These are phyloP conservation scores for Apus apus DNA, from an alignment of 2,113 vertebrate species.

Conservation along the genomic window DNA sequence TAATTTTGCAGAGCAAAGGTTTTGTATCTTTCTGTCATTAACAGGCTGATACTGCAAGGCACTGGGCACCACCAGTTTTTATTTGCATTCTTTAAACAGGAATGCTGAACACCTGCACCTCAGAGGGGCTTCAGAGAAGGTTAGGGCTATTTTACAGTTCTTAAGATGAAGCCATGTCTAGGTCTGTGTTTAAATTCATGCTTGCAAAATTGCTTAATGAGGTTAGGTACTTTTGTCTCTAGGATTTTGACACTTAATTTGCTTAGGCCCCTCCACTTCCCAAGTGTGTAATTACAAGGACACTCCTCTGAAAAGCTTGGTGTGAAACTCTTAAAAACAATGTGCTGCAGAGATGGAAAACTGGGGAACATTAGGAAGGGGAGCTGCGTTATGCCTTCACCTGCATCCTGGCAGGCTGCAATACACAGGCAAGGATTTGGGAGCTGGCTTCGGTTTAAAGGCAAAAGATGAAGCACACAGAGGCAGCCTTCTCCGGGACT, in stretches of 20 bases:
- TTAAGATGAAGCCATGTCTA: background rate
- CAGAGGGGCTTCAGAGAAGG: background rate
- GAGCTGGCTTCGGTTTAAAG: background rate
- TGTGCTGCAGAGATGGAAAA: fast-evolving
- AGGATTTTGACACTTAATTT: background rate
- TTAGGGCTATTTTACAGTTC: background rate
- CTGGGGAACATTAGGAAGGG: fast-evolving
- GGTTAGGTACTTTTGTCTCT: background rate
- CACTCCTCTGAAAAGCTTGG: background rate
- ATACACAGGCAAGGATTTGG: background rate
- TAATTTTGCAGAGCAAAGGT: background rate
- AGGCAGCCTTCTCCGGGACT: background rate
- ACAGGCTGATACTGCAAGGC: background rate
- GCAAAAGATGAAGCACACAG: background rate
- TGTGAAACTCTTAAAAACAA: background rate
- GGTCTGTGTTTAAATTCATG: background rate
- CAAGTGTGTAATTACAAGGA: background rate
- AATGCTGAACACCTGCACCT: background rate
- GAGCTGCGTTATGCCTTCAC: too few relatives aligned
- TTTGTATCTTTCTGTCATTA: background rate
- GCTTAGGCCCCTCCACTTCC: background rate
- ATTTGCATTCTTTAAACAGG: background rate
- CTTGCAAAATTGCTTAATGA: background rate
- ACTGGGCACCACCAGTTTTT: background rate
- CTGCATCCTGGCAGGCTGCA: background rate